Base-by-base conservation (phyloP, 2,797 vertebrate species). In the Vipera latastei region DNA sequence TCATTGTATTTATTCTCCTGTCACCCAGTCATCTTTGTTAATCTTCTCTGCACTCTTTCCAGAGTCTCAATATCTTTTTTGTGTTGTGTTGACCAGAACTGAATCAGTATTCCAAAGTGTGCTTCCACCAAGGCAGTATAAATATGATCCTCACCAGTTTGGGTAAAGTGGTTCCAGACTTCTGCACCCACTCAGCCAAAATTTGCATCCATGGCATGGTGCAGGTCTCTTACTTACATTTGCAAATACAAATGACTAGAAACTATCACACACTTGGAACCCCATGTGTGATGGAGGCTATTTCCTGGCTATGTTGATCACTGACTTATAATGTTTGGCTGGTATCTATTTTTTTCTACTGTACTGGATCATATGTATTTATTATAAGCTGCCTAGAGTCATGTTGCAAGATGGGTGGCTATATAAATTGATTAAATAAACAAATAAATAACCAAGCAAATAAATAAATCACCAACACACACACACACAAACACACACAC, bases 211-310 rank as follows among this genome's bases (percentile, higher is more conserved):
- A 6, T 8, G 5, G 16, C n/a, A n/a, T 56, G 56, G 7, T 44
- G 11, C 12, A 7, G 48, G 13, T 4, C 11, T 87, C 94, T 69
- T 26, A 60, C 88, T 93, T 53, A 53, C 51, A 53, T 53, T 53
- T 53, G 51, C 8, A n/a, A 90, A 90, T 86, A 88, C 38, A 96
- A 95, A 95, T 89, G 94, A 63, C 94, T 92, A 91, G 44, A 78
- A 89, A 48, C 60, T 38, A 26, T 78, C 38, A 78, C 73, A 9
- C 8, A 78, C 38, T 25, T 83, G 20, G 20, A 25, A 48, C 20
- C 73, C 20, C 73, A 78, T 44, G 38, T 48, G 4, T 48, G 38
- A 25, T 38, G 25, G 20, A 48, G 20, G 38, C 69, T 3, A 38
- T 78, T 7, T 18, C 69, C 38, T 4, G 69, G n/a, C 69, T 78